phyloP scores from a whole-genome alignment of 2,113 vertebrate species.

The Heterotilapia buettikoferi region DNA sequence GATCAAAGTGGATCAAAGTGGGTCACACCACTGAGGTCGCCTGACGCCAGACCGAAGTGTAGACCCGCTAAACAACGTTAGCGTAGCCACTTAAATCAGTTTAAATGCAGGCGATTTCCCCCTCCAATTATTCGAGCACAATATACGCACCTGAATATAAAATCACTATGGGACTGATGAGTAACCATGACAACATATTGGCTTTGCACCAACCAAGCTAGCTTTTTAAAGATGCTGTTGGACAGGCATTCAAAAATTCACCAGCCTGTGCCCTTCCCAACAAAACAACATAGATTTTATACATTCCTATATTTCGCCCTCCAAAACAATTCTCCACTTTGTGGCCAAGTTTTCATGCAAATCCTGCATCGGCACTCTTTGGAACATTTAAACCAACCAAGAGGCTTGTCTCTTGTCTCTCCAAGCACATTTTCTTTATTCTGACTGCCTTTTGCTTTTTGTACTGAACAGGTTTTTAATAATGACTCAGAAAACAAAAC shows the following conservation, averaged over 20 bases:
- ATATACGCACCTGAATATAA: neutral
- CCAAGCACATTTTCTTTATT: neutral
- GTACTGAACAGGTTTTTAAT: neutral
- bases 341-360: neutral
- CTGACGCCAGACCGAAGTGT: neutral
- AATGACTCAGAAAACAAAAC: neutral
- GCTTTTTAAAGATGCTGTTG: neutral
- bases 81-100: neutral
- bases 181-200: neutral
- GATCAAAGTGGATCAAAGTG: neutral
- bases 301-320: neutral
- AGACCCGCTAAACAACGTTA: accelerated
- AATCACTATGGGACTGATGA: neutral
- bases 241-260: neutral
- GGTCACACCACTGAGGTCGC: neutral
- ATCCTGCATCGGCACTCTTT: neutral
- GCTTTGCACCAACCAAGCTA: neutral
- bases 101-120: neutral
- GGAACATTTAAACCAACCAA: neutral
- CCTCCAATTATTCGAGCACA: neutral
- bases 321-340: neutral
- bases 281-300: neutral
- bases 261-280: neutral
- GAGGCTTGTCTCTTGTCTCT: neutral
- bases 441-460: neutral